Evolutionary conservation across 2,113 vertebrate genomes (phyloP), one percentile per base, ranked within the genome.

Genomic region (Ctenodactylus gundi): DNA sequence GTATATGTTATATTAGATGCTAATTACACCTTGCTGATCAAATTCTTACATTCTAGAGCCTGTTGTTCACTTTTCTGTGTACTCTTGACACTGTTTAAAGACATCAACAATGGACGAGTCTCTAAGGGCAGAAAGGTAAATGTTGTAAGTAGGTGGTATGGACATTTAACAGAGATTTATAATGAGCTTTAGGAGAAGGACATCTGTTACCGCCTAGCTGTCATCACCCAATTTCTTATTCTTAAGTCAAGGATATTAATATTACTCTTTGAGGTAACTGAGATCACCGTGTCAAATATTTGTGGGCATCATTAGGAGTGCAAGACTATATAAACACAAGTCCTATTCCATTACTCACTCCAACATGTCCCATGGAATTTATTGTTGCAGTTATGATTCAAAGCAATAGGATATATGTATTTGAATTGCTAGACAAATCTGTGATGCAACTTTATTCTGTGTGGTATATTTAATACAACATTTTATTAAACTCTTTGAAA

Each of bases 401-500:
- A 94, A 96, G 94, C 39, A 72, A 31, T 85, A 75, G 85, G 89
- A 92, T 83, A 58, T 77, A 92, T 36, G 29, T 82, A 85, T 96
- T 44, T 92, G 76, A 93, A 39, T 86, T 49, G 70, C 65, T 72
- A 55, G 73, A 82, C 82, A 76, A 83, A 70, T 83, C 85, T 94
- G 34, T 27, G 49, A n/a, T 77, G 49, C 81, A 75, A 41, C 41
- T 97, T 85, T 90, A 49, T 76, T 96, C 58, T 94, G 51, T 88
- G 88, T 94, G 92, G 53, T 92, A 72, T 94, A 88, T 78, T 86
- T 92, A 85, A 94, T 86, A 94, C 83, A 96, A 88, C 75, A 78
- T 90, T 95, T 94, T 95, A 97, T 91, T 94, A 90, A 94, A 94
- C 49, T 85, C 91, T 97, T 95, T 96, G 95, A 88, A 95, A 92